These are phyloP conservation scores for Virgularia gustaviana DNA, from an alignment of 92 coral and sea anemone genomes.

Conservation along the genomic window DNA sequence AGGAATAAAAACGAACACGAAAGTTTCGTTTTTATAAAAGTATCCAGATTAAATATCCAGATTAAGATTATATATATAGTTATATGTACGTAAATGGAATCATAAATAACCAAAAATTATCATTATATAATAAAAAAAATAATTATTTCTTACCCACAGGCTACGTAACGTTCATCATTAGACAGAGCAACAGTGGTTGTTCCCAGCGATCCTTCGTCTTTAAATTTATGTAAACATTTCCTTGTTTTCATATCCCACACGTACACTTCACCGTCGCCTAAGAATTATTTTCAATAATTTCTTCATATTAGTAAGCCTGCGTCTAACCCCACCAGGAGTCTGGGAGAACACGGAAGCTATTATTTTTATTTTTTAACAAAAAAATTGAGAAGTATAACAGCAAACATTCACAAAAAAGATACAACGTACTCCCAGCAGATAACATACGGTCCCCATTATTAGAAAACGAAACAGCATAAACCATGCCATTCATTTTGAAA, in stretches of 20 bases:
- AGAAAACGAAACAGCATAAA: constrained; percentile 65
- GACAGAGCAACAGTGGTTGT: constrained; percentile 82
- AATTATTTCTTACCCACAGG: constrained; percentile 98
- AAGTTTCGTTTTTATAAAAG: too few species aligned
- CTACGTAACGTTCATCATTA: constrained; percentile 74
- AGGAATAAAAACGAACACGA: too few species aligned
- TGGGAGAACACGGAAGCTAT: background rate
- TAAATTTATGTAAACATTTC: constrained; percentile 88
- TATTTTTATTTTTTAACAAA: background rate
- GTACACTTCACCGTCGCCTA: constrained; percentile 96
- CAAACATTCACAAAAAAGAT: background rate
- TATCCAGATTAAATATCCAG: too few species aligned
- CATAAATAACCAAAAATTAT: too few species aligned
- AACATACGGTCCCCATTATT: constrained; percentile 81
- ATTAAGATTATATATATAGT: too few species aligned
- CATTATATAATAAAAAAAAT: too few species aligned
- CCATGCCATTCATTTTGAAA: constrained; percentile 89
- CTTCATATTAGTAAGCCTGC: too few species aligned
- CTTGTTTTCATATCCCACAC: constrained; percentile 89
- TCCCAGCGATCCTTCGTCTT: constrained; percentile 84
- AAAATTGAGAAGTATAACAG: too few species aligned
- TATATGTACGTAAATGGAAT: too few species aligned
- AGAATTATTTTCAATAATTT: too few species aligned
- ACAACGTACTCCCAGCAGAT: constrained; percentile 71
- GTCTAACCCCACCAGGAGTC: too few species aligned